phyloP scores from a whole-genome alignment of 1,140 invertebrate genomes.

The Coenobita brevimanus region DNA sequence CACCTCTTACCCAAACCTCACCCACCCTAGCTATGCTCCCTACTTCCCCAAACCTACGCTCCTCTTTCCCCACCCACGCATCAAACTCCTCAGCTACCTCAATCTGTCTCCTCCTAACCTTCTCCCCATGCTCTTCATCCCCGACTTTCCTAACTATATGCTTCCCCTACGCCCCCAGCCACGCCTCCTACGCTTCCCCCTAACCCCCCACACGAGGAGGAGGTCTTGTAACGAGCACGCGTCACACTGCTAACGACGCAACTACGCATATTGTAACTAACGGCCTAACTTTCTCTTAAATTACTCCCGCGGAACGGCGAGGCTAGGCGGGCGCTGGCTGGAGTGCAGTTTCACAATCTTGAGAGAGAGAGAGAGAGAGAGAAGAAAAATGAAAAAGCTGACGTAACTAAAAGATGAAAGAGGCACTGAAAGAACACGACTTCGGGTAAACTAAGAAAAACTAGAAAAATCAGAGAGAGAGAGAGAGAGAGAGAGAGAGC shows the following conservation, averaged over 20 bases:
- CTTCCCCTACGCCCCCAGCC: neutral
- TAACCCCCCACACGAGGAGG: neutral
- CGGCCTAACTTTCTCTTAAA: conserved; percentile 38
- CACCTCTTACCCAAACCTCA: too few relatives aligned
- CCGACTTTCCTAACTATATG: neutral
- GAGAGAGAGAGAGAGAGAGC: too few relatives aligned
- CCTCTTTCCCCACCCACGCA: too few relatives aligned
- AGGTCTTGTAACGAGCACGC: conserved; percentile 7
- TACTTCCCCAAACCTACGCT: too few relatives aligned
- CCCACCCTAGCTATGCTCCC: too few relatives aligned
- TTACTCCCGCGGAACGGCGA: conserved; percentile 28
- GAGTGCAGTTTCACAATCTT: neutral
- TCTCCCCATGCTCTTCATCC: neutral
- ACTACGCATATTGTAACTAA: conserved; percentile 44
- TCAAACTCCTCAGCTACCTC: too few relatives aligned
- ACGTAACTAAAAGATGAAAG: too few relatives aligned
- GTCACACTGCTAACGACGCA: conserved; percentile 26
- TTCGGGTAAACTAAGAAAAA: too few relatives aligned
- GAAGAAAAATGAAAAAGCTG: too few relatives aligned
- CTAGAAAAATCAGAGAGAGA: too few relatives aligned
- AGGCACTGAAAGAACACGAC: too few relatives aligned
- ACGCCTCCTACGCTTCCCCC: neutral
- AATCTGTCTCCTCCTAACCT: too few relatives aligned
- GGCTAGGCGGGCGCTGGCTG: neutral
- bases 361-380: neutral